Evolutionary conservation across 2,888 invertebrate species (phyloP).

Genomic region (Hermaeophaga mercurialis): DNA sequence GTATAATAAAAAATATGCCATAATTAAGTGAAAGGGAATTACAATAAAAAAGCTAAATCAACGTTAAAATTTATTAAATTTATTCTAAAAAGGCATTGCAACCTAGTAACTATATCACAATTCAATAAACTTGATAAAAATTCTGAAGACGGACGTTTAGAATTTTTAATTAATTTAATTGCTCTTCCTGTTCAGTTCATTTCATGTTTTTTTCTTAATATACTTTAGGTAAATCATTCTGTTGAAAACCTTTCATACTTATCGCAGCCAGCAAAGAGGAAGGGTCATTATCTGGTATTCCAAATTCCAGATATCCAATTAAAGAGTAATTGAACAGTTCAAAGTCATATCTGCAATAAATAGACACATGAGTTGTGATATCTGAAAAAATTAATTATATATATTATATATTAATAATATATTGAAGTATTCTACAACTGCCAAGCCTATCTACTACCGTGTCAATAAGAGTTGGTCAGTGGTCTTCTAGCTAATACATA

Average conservation of each 20-base stretch:
- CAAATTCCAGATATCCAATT: constrained; percentile 70
- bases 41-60: background rate
- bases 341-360: constrained; percentile 77
- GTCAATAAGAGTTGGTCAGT: too few species aligned
- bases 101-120: constrained; percentile 29
- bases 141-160: constrained; percentile 11
- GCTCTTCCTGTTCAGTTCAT: background rate
- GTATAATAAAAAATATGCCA: too few species aligned
- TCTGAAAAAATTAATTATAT: too few species aligned
- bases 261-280: constrained; percentile 52
- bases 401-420: too few species aligned
- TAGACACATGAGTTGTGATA: background rate
- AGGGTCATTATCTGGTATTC: constrained; percentile 56
- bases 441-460: too few species aligned
- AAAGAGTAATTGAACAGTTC: constrained; percentile 84
- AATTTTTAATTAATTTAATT: constrained; percentile 13
- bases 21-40: background rate
- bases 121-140: constrained; percentile 19
- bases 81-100: constrained; percentile 26
- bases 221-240: constrained; percentile 34
- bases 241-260: constrained; percentile 46
- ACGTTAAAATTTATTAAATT: constrained; percentile 15
- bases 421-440: too few species aligned
- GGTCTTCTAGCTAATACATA: too few species aligned
- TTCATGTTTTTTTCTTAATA: constrained; percentile 20